phyloP scores from a whole-genome alignment of 2,888 invertebrate species.

The Rapana venosa region DNA sequence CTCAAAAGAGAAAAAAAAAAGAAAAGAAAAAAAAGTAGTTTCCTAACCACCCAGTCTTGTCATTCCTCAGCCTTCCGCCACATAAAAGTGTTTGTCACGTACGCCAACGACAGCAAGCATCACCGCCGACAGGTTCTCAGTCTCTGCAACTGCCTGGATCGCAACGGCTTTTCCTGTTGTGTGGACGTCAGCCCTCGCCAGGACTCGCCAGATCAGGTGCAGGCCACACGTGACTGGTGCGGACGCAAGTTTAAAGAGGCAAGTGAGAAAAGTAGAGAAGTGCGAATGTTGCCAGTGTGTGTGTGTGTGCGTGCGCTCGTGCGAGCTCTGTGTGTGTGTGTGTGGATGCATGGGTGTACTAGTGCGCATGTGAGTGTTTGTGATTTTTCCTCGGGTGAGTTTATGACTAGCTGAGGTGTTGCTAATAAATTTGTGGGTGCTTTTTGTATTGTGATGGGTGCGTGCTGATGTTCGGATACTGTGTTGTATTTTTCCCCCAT shows the following conservation, averaged over 20 bases:
- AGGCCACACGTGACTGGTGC: conserved; percentile 38
- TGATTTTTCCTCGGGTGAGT: too few species aligned
- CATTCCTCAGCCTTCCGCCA: conserved; percentile 63
- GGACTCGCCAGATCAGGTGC: not conserved
- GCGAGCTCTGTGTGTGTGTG: too few species aligned
- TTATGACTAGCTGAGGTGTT: too few species aligned
- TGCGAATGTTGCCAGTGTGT: not conserved
- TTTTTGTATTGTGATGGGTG: too few species aligned
- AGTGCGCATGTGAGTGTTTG: too few species aligned
- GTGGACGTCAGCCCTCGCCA: conserved; percentile 58
- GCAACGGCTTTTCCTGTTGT: conserved; percentile 69
- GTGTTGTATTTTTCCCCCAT: too few species aligned
- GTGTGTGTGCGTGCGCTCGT: too few species aligned
- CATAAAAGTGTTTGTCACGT: conserved; percentile 71
- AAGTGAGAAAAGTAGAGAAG: not conserved
- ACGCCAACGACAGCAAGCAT: conserved; percentile 63
- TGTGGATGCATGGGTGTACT: too few species aligned
- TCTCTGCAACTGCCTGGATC: conserved; percentile 67
- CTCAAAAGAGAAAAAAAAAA: too few species aligned
- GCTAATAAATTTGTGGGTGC: too few species aligned
- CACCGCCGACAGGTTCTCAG: conserved; percentile 66
- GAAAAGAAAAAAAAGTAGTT: too few species aligned
- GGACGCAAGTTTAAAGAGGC: conserved; percentile 40
- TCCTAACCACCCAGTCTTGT: not conserved
- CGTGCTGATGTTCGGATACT: too few species aligned